Evolutionary conservation across 2,888 invertebrate genomes (phyloP).

Genomic region (Cheilosia urbana): DNA sequence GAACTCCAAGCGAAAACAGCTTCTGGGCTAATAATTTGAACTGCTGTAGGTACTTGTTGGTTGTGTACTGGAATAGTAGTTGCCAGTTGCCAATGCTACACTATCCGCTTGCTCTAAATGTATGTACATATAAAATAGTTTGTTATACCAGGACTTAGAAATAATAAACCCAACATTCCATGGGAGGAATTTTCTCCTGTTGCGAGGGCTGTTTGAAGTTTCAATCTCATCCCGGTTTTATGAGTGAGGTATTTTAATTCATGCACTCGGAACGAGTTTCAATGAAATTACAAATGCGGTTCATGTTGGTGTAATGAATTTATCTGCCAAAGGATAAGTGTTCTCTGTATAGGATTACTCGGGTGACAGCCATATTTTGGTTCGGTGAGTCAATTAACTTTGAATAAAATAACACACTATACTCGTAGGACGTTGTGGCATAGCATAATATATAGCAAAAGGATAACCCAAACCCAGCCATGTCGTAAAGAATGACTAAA

Average conservation of each 20-base stretch:
- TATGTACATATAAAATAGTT: constrained; percentile 36
- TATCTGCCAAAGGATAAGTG: constrained; percentile 11
- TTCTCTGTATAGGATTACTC: background rate
- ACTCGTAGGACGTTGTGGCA: background rate
- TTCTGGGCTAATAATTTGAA: constrained; percentile 51
- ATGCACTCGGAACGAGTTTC: constrained; percentile 41
- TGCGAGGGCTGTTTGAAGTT: background rate
- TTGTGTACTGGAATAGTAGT: background rate
- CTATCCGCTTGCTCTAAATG: background rate
- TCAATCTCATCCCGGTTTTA: background rate
- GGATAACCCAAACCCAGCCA: background rate
- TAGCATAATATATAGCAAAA: background rate
- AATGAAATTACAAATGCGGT: constrained; percentile 52
- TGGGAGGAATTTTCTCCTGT: constrained; percentile 3
- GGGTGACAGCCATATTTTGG: constrained; percentile 7
- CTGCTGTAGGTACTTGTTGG: constrained; percentile 42
- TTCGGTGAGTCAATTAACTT: constrained; percentile 28
- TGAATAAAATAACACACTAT: background rate
- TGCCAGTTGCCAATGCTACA: background rate
- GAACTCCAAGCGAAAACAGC: constrained; percentile 19
- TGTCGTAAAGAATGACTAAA: constrained; percentile 1
- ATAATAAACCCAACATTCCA: constrained; percentile 54
- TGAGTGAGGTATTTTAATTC: constrained; percentile 43
- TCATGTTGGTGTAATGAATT: constrained; percentile 38
- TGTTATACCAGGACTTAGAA: constrained; percentile 33